These are phyloP conservation scores for Dipus sagitta DNA, from an alignment of 2,797 vertebrate genomes.

Conservation along the genomic window DNA sequence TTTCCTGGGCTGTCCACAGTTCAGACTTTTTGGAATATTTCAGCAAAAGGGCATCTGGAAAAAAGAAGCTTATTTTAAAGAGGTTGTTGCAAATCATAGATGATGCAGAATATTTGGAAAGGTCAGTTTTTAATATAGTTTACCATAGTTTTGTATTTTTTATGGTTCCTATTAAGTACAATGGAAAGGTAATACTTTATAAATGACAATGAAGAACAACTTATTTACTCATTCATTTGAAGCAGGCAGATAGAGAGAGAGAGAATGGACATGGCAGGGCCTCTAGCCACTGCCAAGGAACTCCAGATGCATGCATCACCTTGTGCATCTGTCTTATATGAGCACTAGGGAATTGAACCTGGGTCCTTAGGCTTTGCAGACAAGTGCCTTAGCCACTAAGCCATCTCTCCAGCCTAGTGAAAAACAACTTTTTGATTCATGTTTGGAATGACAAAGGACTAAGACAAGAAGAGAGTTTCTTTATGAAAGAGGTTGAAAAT, in stretches of 20 bases:
- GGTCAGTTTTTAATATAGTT: background rate
- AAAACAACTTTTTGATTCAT: background rate
- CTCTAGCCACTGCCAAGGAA: no score
- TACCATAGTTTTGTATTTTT: background rate
- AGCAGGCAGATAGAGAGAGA: no score
- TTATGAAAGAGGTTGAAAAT: background rate
- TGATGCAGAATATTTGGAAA: constrained; percentile 1
- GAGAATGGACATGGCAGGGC: no score
- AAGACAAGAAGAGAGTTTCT: background rate
- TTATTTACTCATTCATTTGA: background rate
- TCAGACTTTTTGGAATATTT: constrained; percentile 95
- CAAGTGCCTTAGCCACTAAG: no score
- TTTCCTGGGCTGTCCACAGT: constrained; percentile 95
- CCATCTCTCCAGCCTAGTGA: no score
- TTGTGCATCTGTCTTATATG: no score
- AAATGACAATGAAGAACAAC: background rate
- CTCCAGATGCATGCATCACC: no score
- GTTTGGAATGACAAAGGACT: background rate
- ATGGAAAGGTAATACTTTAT: background rate
- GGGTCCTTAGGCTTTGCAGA: no score
- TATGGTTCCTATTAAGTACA: background rate
- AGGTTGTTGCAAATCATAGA: background rate
- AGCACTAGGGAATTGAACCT: no score
- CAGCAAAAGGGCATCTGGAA: constrained; percentile 93
- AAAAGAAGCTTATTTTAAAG: constrained; percentile 52